phyloP scores from a whole-genome alignment of 2,888 invertebrate species.

The Timema cristinae region DNA sequence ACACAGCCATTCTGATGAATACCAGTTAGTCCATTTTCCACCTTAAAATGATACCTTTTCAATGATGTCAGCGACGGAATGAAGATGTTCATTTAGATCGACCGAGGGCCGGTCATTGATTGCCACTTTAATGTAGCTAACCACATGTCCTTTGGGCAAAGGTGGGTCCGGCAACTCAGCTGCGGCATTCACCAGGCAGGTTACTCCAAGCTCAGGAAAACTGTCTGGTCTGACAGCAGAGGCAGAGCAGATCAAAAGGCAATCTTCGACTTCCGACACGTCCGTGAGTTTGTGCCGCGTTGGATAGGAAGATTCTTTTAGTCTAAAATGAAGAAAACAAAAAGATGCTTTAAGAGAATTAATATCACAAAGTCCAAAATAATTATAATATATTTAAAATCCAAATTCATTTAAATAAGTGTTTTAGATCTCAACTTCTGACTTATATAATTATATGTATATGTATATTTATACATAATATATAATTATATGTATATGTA shows the following conservation, averaged over 20 bases:
- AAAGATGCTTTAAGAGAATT: no score
- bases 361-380: no score
- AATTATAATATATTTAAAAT: no score
- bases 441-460: no score
- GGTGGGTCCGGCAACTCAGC: conserved; percentile 73
- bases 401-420: no score
- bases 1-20: no score
- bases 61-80: conserved; percentile 71
- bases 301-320: no score
- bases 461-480: no score
- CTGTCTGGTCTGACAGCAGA: conserved; percentile 65
- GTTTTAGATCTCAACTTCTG: no score
- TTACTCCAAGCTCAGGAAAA: conserved; percentile 64
- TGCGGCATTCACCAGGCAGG: conserved; percentile 77
- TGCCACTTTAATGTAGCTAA: conserved; percentile 63
- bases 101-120: conserved; percentile 70
- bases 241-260: conserved; percentile 75
- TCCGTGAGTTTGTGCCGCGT: not conserved
- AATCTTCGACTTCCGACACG: conserved; percentile 67
- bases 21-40: no score
- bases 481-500: no score
- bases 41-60: conserved; percentile 51
- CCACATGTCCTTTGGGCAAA: conserved; percentile 54
- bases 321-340: no score
- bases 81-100: conserved; percentile 70